These are phyloP conservation scores for Oryctolagus cuniculus DNA, from an alignment of 2,113 vertebrate species.

Conservation along the genomic window DNA sequence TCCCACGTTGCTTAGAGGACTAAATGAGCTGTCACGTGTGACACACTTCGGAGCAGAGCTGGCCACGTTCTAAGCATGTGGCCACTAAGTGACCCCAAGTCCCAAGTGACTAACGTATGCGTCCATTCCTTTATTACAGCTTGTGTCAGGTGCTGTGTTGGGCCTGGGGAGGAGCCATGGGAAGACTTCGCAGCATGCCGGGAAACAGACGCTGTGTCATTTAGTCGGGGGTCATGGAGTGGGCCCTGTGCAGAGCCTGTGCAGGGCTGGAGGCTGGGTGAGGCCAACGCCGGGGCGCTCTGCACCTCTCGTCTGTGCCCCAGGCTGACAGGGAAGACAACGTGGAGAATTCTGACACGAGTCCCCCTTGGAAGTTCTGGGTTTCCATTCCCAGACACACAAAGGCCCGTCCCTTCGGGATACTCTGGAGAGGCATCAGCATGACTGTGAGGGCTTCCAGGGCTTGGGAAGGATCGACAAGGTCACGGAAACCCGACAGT, in stretches of 20 bases:
- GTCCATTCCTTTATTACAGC: not conserved
- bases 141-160: not conserved
- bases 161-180: not conserved
- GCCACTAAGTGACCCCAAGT: not conserved
- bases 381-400: constrained; percentile 10
- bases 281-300: no score
- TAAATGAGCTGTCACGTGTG: not conserved
- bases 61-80: not conserved
- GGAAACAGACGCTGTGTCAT: not conserved
- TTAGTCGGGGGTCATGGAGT: not conserved
- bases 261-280: not conserved
- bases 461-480: not conserved
- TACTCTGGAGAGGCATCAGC: not conserved
- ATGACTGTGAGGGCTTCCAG: not conserved
- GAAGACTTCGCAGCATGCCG: not conserved
- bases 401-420: not conserved
- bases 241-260: fast-evolving
- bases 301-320: no score
- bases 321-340: no score
- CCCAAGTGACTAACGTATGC: not conserved
- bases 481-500: not conserved
- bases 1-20: not conserved
- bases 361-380: not conserved
- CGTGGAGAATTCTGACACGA: no score
- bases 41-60: constrained; percentile 12